Percentiles rank a stretch among this genome's conserved stretches.
Conservation (phyloP, 2,888 invertebrate species). For the Drosophila neutralis region DNA sequence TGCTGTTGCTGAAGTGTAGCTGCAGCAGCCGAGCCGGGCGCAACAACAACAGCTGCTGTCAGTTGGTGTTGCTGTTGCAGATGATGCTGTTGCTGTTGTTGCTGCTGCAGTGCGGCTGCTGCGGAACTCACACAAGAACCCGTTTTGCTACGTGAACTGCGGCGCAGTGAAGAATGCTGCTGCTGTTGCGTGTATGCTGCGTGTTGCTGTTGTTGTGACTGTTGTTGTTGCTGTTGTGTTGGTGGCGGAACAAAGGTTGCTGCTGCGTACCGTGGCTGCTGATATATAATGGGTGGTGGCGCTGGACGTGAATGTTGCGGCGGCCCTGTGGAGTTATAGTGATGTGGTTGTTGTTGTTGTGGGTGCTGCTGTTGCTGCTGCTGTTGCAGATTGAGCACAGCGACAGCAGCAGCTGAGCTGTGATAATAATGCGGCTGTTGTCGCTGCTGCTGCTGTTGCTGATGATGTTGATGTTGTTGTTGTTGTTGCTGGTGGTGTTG, state of each 20-base stretch:
- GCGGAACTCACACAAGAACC: slow-evolving; percentile 85
- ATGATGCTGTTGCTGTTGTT: slow-evolving; percentile 64
- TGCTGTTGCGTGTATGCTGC: slow-evolving; percentile 56
- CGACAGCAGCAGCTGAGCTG: slow-evolving; percentile 67
- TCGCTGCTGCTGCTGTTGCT: slow-evolving; percentile 57
- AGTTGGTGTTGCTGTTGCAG: slow-evolving; percentile 65
- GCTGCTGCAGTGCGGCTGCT: slow-evolving; percentile 81
- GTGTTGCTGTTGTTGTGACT: slow-evolving; percentile 42
- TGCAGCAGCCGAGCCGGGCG: slow-evolving; percentile 57
- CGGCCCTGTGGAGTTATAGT: slow-evolving; percentile 81
- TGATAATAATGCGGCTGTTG: slow-evolving; percentile 82
- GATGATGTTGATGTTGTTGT: slow-evolving; percentile 21
- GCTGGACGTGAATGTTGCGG: slow-evolving; percentile 61
- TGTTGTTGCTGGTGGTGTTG: slow-evolving; percentile 39
- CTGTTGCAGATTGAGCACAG: slow-evolving; percentile 86
- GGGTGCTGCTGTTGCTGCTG: slow-evolving; percentile 80
- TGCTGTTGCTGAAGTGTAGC: slow-evolving; percentile 51
- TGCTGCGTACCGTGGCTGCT: slow-evolving; percentile 60
- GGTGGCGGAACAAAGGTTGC: slow-evolving; percentile 61
- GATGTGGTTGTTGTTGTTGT: slow-evolving; percentile 69
- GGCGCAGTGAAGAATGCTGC: slow-evolving; percentile 82
- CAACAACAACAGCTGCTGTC: slow-evolving; percentile 64
- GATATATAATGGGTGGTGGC: slow-evolving; percentile 66
- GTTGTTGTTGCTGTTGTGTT: slow-evolving; percentile 46
- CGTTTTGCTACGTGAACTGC: slow-evolving; percentile 85